phyloP scores from a whole-genome alignment of 2,113 vertebrate genomes.

The Thunnus maccoyii region DNA sequence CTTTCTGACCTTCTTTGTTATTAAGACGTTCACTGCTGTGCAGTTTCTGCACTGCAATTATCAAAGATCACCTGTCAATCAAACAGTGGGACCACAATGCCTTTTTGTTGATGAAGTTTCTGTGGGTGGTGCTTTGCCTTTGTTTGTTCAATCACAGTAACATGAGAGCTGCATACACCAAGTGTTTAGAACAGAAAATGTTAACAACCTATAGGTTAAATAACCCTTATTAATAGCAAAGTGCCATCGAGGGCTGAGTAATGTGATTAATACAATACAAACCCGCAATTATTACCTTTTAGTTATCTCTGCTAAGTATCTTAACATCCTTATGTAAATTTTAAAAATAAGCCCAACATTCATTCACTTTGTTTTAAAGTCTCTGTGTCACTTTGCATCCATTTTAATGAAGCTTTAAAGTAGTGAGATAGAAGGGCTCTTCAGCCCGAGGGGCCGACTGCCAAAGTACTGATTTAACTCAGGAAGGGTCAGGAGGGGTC shows the following conservation, averaged over 20 bases:
- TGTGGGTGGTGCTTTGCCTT: background rate
- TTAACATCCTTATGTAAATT: background rate
- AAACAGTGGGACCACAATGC: slow-evolving; percentile 14
- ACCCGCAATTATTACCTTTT: background rate
- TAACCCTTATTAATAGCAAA: background rate
- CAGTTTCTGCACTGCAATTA: slow-evolving; percentile 12
- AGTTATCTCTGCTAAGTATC: background rate
- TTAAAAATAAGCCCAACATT: background rate
- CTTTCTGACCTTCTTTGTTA: slow-evolving; percentile 1
- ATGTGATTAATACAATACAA: background rate
- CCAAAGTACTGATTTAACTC: slow-evolving; percentile 56
- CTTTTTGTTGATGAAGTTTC: background rate
- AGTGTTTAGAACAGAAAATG: slow-evolving; percentile 5
- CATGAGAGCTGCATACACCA: background rate
- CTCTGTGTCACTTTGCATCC: slow-evolving; percentile 17
- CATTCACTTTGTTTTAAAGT: slow-evolving; percentile 24
- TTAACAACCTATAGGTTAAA: background rate
- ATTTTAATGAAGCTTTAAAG: slow-evolving; percentile 41
- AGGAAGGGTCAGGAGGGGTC: slow-evolving; percentile 30
- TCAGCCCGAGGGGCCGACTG: slow-evolving; percentile 22
- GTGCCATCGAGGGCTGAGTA: background rate
- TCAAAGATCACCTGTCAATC: slow-evolving; percentile 32
- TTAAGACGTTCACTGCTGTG: background rate
- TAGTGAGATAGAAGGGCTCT: slow-evolving; percentile 10
- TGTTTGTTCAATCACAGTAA: slow-evolving; percentile 9